phyloP scores from a whole-genome alignment of 2,888 invertebrate species.

The Prosapia bicincta region DNA sequence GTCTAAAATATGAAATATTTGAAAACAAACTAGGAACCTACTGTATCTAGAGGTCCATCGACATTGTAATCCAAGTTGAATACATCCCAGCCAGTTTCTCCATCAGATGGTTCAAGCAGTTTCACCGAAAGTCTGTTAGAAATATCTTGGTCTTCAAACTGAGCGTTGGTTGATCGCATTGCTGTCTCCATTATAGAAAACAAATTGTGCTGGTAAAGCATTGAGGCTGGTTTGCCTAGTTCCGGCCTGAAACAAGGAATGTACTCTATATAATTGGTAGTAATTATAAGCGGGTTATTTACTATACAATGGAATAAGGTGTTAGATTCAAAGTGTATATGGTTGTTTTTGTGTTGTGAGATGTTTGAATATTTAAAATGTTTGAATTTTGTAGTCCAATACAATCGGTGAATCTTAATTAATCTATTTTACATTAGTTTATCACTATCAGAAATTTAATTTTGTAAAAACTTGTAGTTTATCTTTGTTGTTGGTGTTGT shows the following conservation, averaged over 20 bases:
- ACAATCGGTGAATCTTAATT: no score
- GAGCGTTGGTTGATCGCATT: conserved; percentile 88
- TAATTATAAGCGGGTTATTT: no score
- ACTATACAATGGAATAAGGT: no score
- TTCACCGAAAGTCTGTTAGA: conserved; percentile 83
- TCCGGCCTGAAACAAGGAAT: conserved; percentile 77
- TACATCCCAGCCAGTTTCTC: conserved; percentile 88
- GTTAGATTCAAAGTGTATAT: no score
- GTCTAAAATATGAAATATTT: background rate
- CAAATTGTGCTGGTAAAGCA: conserved; percentile 84
- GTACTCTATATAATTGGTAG: no score
- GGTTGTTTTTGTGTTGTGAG: no score
- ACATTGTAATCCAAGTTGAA: conserved; percentile 84
- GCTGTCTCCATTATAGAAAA: conserved; percentile 81
- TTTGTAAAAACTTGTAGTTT: no score
- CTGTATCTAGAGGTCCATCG: conserved; percentile 84
- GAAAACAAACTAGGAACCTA: conserved; percentile 48
- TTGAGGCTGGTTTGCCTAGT: conserved; percentile 79
- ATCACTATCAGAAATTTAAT: no score
- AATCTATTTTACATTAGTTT: no score
- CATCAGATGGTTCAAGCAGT: conserved; percentile 58
- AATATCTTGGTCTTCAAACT: conserved; percentile 89
- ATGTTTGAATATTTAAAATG: no score
- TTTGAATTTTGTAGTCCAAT: no score
- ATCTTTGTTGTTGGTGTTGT: no score